Percentiles rank a stretch among this genome's conserved stretches.
These are phyloP conservation scores for Guaruba guarouba DNA, from an alignment of 2,113 vertebrate species.

Conservation along the genomic window DNA sequence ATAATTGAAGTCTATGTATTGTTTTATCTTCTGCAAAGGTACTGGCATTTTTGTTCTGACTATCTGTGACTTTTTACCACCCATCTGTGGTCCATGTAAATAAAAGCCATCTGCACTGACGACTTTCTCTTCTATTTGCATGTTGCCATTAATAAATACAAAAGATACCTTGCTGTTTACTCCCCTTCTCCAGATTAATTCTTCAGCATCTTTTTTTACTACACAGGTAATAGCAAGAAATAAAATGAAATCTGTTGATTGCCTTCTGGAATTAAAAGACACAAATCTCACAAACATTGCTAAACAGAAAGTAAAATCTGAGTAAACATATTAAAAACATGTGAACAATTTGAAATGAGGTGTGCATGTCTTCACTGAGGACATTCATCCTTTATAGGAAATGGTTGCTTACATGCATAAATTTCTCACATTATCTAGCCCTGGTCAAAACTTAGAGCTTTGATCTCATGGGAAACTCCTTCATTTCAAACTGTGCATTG, in stretches of 20 bases:
- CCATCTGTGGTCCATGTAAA: background rate
- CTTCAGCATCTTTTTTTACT: background rate
- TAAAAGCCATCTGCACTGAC: background rate
- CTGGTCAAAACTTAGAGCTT: background rate
- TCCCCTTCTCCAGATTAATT: background rate
- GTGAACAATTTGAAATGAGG: background rate
- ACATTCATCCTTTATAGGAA: background rate
- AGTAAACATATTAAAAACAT: background rate
- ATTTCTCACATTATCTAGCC: background rate
- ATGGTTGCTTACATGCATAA: background rate
- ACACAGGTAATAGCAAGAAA: background rate
- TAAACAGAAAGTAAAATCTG: background rate
- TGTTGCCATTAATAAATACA: background rate
- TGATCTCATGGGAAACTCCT: background rate
- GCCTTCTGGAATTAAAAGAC: background rate
- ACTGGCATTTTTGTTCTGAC: background rate
- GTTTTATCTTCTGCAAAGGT: background rate
- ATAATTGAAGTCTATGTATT: background rate
- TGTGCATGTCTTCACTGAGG: background rate
- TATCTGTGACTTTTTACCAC: background rate
- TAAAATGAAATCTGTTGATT: background rate
- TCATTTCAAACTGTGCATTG: background rate
- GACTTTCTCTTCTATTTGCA: background rate
- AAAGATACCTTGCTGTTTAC: background rate
- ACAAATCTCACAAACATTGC: background rate